Evolutionary conservation across 53 echinoderm and acorn worm species (phyloP), one percentile per base, ranked within the genome.

Genomic region (Echinometra lucunter): DNA sequence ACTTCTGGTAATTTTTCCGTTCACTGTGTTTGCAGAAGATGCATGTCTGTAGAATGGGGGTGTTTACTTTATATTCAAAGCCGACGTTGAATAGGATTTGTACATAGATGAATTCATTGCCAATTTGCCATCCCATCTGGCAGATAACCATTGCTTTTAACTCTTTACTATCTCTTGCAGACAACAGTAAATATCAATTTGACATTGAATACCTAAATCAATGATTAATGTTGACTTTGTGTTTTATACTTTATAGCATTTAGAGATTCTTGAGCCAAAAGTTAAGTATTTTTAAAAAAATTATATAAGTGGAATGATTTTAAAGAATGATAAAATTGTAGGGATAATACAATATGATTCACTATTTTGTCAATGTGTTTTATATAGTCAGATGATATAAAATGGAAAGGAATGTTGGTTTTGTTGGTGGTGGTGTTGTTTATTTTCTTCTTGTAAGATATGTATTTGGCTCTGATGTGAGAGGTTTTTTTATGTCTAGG

Each of bases 1-100:
- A 92, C 45, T 80, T 75, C 80, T 47, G 57, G 55, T 78, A 55
- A 75, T 92, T 92, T 78, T 74, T 49, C 93, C 44, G 75, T 81
- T 47, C 35, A 32, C 75, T 25, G 18, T 75, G 80, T 92, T 78
- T 92, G 81, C 58, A 17, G 45, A 57, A 37, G 57, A 75, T 47
- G 80, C 75, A 74, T 32, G 34, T 92, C 38, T 92, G 55, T 75
- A 56, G 93, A 57, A 42, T 13, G 67, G 32, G 70, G 16, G 70
- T 91, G 91, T 91, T 91, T 44, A 67, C 72, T 91, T n/a, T 69
- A 66, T 44, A 8, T 32, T 37, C 45, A 66, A 60, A 23, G 89
- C 89, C 53, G 8, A 53, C 53, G 23, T 57, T 38, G 28, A 16
- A 34, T 1, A 4, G 78, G 40, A 49, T 47, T 85, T 4, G 28